These are phyloP conservation scores for Zophobas atratus DNA, from an alignment of 1,140 invertebrate genomes.

Conservation along the genomic window DNA sequence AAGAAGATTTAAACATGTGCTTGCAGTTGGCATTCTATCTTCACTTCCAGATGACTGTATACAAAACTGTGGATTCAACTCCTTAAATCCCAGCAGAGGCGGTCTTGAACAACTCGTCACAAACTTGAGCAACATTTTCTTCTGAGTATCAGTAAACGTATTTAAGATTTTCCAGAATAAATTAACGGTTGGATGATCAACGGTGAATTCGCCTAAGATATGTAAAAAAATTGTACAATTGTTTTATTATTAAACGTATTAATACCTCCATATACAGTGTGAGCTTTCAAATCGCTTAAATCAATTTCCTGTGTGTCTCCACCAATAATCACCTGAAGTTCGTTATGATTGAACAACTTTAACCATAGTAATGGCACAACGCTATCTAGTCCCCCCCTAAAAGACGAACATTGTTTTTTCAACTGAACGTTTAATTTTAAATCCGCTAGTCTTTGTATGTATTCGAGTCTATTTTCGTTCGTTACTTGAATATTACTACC, in stretches of 20 bases:
- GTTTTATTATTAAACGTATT: conserved; percentile 6
- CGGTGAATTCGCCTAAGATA: conserved; percentile 82
- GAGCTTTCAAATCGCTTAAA: conserved; percentile 86
- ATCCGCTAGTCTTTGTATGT: conserved; percentile 96
- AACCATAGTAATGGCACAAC: conserved; percentile 94
- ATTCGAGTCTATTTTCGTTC: conserved; percentile 94
- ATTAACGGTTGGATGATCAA: conserved; percentile 83
- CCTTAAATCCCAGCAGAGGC: conserved; percentile 97
- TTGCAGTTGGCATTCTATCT: conserved; percentile 93
- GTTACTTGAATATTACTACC: conserved; percentile 93
- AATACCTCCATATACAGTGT: conserved; percentile 86
- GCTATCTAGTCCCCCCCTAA: conserved; percentile 89
- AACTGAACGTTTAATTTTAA: conserved; percentile 97
- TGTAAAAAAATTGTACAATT: too few species aligned
- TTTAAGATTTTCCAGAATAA: conserved; percentile 91
- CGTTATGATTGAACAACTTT: conserved; percentile 95
- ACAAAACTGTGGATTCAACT: conserved; percentile 89
- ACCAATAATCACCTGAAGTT: conserved; percentile 95
- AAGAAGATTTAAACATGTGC: conserved; percentile 98
- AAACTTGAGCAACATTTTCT: conserved; percentile 93
- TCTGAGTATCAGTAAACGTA: conserved; percentile 87
- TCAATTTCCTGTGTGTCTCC: conserved; percentile 95
- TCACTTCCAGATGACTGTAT: conserved; percentile 92
- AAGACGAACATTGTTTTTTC: conserved; percentile 86
- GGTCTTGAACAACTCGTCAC: conserved; percentile 97